These are phyloP conservation scores for Pithys albifrons DNA, from an alignment of 2,113 vertebrate genomes.

Conservation along the genomic window DNA sequence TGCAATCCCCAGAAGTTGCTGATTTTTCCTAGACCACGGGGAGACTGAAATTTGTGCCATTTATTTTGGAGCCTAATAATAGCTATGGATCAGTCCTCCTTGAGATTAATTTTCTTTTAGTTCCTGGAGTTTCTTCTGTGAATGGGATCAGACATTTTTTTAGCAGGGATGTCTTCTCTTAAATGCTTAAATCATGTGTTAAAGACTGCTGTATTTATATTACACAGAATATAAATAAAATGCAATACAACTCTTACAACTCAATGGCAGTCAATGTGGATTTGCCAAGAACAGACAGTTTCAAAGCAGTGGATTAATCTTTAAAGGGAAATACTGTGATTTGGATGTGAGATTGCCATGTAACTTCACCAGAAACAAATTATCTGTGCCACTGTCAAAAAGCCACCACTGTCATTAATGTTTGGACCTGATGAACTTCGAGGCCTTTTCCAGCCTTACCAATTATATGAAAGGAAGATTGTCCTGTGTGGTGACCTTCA, in stretches of 20 bases:
- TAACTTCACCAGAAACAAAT: neutral
- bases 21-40: neutral
- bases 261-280: neutral
- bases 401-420: neutral
- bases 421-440: neutral
- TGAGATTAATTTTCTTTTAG: neutral
- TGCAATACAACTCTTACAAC: neutral
- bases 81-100: neutral
- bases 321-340: neutral
- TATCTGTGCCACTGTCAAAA: neutral
- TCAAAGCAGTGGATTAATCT: neutral
- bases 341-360: neutral
- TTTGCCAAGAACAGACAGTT: neutral
- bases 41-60: neutral
- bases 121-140: neutral
- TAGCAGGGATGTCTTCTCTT: neutral
- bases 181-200: neutral
- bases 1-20: neutral
- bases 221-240: neutral
- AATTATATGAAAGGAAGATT: neutral
- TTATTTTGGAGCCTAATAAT: neutral
- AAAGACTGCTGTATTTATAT: neutral
- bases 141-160: neutral
- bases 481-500: accelerated
- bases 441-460: neutral